These are phyloP conservation scores for Athene cunicularia DNA, from an alignment of 2,113 vertebrate genomes.

Conservation along the genomic window DNA sequence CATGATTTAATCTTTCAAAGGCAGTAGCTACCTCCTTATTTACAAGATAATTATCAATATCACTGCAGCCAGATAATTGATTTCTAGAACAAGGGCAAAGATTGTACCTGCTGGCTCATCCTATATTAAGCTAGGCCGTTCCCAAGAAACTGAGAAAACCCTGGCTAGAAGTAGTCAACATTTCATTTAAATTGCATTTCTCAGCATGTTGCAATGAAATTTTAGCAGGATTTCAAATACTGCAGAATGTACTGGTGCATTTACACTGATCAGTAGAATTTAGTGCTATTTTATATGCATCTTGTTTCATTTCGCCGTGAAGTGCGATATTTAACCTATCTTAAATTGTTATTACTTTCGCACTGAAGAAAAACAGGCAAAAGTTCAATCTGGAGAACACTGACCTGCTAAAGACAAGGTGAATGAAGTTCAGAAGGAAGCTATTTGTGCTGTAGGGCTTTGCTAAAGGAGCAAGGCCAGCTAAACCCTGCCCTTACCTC, in stretches of 20 bases:
- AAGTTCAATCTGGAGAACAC: background rate
- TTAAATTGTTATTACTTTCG: background rate
- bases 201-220: background rate
- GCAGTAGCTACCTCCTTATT: background rate
- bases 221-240: background rate
- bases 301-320: background rate
- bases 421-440: background rate
- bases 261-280: background rate
- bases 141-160: background rate
- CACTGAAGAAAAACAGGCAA: background rate
- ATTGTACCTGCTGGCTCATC: background rate
- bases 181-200: background rate
- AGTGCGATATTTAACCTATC: background rate
- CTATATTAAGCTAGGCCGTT: background rate
- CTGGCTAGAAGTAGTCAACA: background rate
- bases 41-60: background rate
- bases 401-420: background rate
- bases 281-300: background rate
- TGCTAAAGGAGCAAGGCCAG: background rate
- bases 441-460: background rate
- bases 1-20: background rate
- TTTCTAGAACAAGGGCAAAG: background rate
- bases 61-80: background rate
- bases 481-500: background rate
- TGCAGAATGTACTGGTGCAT: background rate